Base-by-base conservation (phyloP, 2,113 vertebrate species). In the Gopherus flavomarginatus region DNA sequence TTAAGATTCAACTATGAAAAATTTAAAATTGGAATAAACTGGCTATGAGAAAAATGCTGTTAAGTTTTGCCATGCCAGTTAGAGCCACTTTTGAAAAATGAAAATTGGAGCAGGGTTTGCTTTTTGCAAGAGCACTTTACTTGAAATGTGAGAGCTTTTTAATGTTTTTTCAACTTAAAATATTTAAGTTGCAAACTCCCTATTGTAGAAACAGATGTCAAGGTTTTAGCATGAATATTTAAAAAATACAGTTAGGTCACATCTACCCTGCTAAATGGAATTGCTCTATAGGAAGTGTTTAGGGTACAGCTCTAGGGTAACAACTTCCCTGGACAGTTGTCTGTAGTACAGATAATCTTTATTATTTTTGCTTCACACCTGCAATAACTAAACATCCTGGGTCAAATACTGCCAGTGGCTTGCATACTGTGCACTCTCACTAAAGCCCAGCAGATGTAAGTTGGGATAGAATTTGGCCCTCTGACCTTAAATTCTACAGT, bases 351-450 rank as follows among this genome's bases (percentile, higher is more conserved):
- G 44, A 65, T 89, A 44, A 96, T 85, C n/a, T 96, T 4, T 69
- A n/a, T 2, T 87, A 50, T 56, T 93, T 94, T 35, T 75, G 49
- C 29, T 47, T 92, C n/a, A 22, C 81, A 6, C 69, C 47, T 86
- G 35, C 72, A 81, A 81, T 26, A 54, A 54, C 77, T 75, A 77
- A 85, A 35, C 11, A 72, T 72, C 2, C 22, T 17, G 0, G 54
- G 35, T 86, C 38, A 77, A 57, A n/a, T 86, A 17, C 62, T 47
- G 0, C 12, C 9, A 0, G 0, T 80, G 42, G 31, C 44, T 94
- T 94, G 56, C 8, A 3, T 85, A 56, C 72, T 88, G 56, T 81
- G n/a, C 3, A 1, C 22, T 27, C 86, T 82, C 44, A 29, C 54
- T 90, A 4, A 81, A 0, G 0, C 17, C 4, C 38, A 26, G 69